These are phyloP conservation scores for Cheumatopsyche charites DNA, from an alignment of 1,140 invertebrate species.

Conservation along the genomic window DNA sequence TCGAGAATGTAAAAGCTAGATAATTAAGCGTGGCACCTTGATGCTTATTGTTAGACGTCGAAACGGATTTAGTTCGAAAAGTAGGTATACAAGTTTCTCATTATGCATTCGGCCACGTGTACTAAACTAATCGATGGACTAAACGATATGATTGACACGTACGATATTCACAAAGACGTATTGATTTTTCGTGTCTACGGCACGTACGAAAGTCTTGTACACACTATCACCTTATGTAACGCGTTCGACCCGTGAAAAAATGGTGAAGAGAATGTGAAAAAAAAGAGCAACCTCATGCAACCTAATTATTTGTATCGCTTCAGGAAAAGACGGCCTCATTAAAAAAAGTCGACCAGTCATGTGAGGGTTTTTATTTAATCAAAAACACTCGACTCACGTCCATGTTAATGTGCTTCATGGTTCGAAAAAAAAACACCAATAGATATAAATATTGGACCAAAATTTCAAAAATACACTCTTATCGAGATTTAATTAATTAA, in stretches of 20 bases:
- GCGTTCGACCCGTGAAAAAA: not conserved
- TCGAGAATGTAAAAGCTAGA: not conserved
- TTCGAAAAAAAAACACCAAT: no score
- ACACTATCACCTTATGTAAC: not conserved
- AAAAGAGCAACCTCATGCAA: conserved; percentile 20
- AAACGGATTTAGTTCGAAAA: no score
- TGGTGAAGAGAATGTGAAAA: not conserved
- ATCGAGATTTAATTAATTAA: no score
- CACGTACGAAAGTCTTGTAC: conserved; percentile 3
- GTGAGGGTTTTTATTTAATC: conserved; percentile 19
- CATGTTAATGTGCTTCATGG: no score
- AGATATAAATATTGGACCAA: no score
- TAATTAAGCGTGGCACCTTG: not conserved
- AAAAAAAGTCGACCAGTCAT: conserved; percentile 20
- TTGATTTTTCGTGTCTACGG: conserved; percentile 5
- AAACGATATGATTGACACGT: conserved; percentile 12
- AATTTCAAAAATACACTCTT: no score
- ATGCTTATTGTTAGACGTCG: not conserved
- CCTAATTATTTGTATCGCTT: conserved; percentile 25
- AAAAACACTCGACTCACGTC: not conserved
- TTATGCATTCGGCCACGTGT: no score
- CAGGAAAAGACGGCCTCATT: conserved; percentile 9
- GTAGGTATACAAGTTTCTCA: no score
- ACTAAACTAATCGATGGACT: not conserved
- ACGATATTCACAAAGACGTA: not conserved